These are phyloP conservation scores for Mellilla xanthometata DNA, from an alignment of 2,888 invertebrate genomes.

Conservation along the genomic window DNA sequence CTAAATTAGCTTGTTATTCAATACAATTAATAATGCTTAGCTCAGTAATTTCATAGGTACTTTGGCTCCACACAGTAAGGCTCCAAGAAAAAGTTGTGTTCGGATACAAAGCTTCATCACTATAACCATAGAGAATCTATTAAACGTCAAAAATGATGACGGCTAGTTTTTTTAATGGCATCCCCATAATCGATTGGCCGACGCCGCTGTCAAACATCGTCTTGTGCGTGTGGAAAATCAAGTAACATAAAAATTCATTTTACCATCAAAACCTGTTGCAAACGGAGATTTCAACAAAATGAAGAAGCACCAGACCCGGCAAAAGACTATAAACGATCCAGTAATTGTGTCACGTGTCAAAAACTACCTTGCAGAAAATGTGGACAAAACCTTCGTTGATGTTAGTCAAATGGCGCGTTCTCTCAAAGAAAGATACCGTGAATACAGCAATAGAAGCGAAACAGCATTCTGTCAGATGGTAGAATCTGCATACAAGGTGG, in stretches of 20 bases:
- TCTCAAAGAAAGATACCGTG: conserved; percentile 87
- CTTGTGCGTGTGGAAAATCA: conserved; percentile 45
- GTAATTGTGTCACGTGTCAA: conserved; percentile 84
- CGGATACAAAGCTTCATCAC: conserved; percentile 3
- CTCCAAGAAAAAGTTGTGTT: conserved; percentile 2
- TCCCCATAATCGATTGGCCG: conserved; percentile 62
- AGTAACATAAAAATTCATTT: conserved; percentile 26
- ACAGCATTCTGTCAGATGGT: conserved; percentile 90
- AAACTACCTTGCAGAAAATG: conserved; percentile 91
- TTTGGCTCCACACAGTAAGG: no score
- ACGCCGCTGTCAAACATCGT: conserved; percentile 60
- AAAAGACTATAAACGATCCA: conserved; percentile 78
- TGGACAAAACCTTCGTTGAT: conserved; percentile 91
- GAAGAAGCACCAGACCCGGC: conserved; percentile 78
- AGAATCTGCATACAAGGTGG: conserved; percentile 89
- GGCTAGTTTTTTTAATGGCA: conserved; percentile 41
- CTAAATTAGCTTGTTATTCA: no score
- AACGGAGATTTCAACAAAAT: conserved; percentile 44
- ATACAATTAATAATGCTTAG: no score
- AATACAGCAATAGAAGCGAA: conserved; percentile 91
- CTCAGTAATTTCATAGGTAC: no score
- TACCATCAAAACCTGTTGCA: conserved; percentile 10
- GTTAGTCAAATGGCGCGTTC: conserved; percentile 92
- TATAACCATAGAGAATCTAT: conserved; percentile 27
- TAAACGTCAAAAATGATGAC: not conserved